Evolutionary conservation across 2,113 vertebrate genomes (phyloP).

Genomic region (Callospermophilus lateralis): DNA sequence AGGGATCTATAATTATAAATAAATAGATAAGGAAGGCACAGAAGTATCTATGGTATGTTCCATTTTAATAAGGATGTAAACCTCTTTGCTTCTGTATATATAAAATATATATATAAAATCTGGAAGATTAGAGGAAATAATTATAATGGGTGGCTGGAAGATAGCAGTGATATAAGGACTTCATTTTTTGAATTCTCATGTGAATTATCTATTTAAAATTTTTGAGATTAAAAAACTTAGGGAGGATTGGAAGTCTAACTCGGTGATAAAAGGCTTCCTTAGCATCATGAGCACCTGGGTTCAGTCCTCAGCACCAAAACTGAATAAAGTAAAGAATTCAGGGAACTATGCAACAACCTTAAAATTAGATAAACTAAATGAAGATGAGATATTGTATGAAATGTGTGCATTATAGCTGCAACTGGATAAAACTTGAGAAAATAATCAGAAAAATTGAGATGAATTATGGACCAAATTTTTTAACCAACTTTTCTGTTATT

Average conservation of each 20-base stretch:
- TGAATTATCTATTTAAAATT: neutral
- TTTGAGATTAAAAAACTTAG: neutral
- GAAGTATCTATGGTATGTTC: neutral
- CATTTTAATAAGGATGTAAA: neutral
- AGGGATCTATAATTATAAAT: neutral
- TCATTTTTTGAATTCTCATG: neutral
- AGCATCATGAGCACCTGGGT: neutral
- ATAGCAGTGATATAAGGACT: neutral
- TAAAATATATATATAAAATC: constrained; percentile 3
- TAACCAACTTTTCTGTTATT: neutral
- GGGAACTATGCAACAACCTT: neutral
- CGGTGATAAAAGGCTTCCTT: neutral
- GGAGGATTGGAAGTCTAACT: neutral
- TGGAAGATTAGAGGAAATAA: neutral
- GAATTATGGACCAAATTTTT: neutral
- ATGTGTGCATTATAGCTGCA: neutral
- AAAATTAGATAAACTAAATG: neutral
- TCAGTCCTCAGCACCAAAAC: neutral
- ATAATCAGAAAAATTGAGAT: constrained; percentile 16
- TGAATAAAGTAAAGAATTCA: neutral
- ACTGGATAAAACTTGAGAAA: constrained; percentile 2
- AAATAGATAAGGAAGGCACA: neutral
- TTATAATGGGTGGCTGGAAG: neutral
- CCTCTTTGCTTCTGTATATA: neutral
- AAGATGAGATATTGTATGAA: neutral